Evolutionary conservation across 2,113 vertebrate species (phyloP).

Genomic region (Callipepla squamata): DNA sequence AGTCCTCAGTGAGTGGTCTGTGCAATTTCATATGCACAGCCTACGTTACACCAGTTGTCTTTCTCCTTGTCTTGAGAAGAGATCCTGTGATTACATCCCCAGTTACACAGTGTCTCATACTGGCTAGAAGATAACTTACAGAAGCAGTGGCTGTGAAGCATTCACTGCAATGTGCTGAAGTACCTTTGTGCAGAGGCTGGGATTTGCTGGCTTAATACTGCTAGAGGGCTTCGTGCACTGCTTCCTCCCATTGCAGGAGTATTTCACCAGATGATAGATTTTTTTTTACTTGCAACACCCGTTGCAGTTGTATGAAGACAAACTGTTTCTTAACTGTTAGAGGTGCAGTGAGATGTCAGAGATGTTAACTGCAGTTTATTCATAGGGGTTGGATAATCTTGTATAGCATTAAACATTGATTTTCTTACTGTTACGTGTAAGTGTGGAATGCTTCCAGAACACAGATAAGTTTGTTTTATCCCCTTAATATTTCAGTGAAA

Average conservation of each 20-base stretch:
- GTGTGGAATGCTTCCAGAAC: not conserved
- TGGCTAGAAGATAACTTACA: not conserved
- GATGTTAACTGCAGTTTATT: not conserved
- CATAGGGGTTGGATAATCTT: not conserved
- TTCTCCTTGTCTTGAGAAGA: not conserved
- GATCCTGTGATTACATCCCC: not conserved
- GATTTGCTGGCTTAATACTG: not conserved
- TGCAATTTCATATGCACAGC: not conserved
- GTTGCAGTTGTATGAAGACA: not conserved
- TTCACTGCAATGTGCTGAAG: not conserved
- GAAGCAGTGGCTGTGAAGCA: not conserved
- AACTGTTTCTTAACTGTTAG: not conserved
- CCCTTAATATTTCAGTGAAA: constrained; percentile 38
- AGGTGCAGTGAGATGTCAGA: not conserved
- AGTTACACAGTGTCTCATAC: not conserved
- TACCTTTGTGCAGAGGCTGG: not conserved
- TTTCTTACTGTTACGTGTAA: not conserved
- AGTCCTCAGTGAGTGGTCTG: not conserved
- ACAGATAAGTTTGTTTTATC: not conserved
- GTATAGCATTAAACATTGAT: not conserved
- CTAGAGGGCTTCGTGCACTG: not conserved
- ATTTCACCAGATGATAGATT: not conserved
- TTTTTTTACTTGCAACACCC: not conserved
- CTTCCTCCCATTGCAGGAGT: not conserved
- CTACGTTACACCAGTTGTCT: not conserved